These are phyloP conservation scores for Euplagia quadripunctaria DNA, from an alignment of 2,888 invertebrate genomes.

Conservation along the genomic window DNA sequence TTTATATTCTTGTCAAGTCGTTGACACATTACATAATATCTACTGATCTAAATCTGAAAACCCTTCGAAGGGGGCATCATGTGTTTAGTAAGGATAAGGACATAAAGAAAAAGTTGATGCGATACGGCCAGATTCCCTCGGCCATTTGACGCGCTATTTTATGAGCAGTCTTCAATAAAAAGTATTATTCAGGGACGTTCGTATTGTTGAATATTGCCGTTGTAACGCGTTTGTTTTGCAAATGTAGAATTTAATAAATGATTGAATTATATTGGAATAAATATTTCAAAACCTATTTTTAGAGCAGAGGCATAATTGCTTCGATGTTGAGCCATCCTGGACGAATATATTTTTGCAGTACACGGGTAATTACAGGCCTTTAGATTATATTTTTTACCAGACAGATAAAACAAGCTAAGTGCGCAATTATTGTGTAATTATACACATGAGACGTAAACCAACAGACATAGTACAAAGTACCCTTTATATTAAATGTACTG, in stretches of 20 bases:
- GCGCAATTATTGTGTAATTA: too few species aligned
- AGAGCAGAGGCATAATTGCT: too few species aligned
- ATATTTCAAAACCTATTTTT: not conserved
- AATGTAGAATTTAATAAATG: conserved; percentile 22
- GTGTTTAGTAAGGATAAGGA: conserved; percentile 16
- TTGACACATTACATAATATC: conserved; percentile 5
- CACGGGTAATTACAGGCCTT: too few species aligned
- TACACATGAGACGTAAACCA: too few species aligned
- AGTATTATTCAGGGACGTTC: conserved; percentile 62
- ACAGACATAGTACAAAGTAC: too few species aligned
- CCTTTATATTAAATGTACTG: too few species aligned
- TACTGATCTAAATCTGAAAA: conserved; percentile 7
- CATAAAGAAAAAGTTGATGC: conserved; percentile 39
- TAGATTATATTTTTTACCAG: too few species aligned
- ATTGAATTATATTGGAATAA: not conserved
- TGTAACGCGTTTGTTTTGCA: conserved; percentile 26
- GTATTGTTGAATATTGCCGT: conserved; percentile 55
- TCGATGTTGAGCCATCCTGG: too few species aligned
- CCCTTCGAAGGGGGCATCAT: conserved; percentile 10
- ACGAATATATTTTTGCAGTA: too few species aligned
- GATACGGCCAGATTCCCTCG: conserved; percentile 60
- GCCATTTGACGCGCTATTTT: conserved; percentile 74
- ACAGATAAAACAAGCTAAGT: too few species aligned
- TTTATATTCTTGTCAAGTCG: not conserved
- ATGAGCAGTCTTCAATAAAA: conserved; percentile 75